Conservation (phyloP, 2,113 vertebrate genomes). For the Stigmatopora argus region DNA sequence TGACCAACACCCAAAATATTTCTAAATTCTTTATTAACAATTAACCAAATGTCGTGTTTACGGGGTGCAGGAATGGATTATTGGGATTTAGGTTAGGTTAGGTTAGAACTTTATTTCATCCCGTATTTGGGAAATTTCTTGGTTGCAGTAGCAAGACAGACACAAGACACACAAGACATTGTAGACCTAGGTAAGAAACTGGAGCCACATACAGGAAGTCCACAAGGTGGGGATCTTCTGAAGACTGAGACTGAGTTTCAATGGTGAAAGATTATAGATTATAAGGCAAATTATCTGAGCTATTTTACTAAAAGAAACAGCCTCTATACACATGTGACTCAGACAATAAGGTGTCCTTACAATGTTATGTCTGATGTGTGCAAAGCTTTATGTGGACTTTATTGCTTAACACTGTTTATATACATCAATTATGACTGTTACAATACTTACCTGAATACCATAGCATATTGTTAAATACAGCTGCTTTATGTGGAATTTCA, state of each 20-base stretch:
- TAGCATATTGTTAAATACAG: conserved; percentile 18
- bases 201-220: too few relatives aligned
- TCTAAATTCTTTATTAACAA: too few relatives aligned
- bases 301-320: neutral
- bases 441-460: conserved; percentile 10
- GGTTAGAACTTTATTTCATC: too few relatives aligned
- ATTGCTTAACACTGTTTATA: neutral
- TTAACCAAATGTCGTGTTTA: too few relatives aligned
- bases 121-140: too few relatives aligned
- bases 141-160: too few relatives aligned
- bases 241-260: neutral
- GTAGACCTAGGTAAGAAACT: too few relatives aligned
- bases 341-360: neutral
- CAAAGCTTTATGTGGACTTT: conserved; percentile 47
- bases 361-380: neutral
- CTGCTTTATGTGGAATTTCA: neutral
- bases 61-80: too few relatives aligned
- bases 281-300: conserved; percentile 2
- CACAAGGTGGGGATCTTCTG: too few relatives aligned
- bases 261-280: neutral
- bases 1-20: too few relatives aligned
- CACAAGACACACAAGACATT: too few relatives aligned
- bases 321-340: neutral
- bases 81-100: too few relatives aligned
- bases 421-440: conserved; percentile 43